A percentile compares a stretch with the other conserved stretches of the same genome.
phyloP scores from a whole-genome alignment of 2,113 vertebrate genomes.

The Menura novaehollandiae region DNA sequence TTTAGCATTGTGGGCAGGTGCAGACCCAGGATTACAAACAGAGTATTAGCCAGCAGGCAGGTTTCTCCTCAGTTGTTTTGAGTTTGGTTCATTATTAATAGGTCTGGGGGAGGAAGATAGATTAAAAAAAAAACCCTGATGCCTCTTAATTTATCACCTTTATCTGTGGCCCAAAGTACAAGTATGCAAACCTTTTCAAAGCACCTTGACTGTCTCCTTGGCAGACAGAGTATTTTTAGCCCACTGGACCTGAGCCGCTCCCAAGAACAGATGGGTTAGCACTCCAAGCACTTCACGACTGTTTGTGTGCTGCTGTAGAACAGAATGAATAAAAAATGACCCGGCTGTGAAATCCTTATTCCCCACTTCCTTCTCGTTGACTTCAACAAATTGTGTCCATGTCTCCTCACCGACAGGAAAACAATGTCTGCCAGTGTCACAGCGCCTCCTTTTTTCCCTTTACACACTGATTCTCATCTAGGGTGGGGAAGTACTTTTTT shows the following conservation, averaged over 20 bases:
- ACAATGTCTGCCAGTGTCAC: background rate
- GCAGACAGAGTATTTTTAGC: conserved; percentile 18
- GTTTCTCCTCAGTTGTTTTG: background rate
- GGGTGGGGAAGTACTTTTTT: background rate
- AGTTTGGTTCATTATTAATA: conserved; percentile 36
- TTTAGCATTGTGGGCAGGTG: background rate
- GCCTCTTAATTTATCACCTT: background rate
- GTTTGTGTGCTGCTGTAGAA: background rate
- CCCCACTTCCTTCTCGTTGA: background rate
- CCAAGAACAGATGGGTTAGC: background rate
- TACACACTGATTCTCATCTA: background rate
- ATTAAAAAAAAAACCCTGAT: background rate
- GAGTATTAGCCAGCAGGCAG: background rate
- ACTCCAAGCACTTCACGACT: background rate
- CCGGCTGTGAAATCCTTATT: background rate
- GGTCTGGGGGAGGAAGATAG: background rate
- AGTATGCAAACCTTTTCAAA: background rate
- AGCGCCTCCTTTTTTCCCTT: background rate
- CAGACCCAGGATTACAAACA: background rate
- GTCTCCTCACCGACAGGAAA: background rate
- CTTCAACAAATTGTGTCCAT: background rate
- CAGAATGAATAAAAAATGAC: conserved; percentile 13
- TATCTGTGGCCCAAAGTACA: background rate
- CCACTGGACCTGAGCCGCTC: conserved; percentile 3
- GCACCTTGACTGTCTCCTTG: conserved; percentile 6